phyloP scores from a whole-genome alignment of 2,113 vertebrate genomes.

The Puma concolor region DNA sequence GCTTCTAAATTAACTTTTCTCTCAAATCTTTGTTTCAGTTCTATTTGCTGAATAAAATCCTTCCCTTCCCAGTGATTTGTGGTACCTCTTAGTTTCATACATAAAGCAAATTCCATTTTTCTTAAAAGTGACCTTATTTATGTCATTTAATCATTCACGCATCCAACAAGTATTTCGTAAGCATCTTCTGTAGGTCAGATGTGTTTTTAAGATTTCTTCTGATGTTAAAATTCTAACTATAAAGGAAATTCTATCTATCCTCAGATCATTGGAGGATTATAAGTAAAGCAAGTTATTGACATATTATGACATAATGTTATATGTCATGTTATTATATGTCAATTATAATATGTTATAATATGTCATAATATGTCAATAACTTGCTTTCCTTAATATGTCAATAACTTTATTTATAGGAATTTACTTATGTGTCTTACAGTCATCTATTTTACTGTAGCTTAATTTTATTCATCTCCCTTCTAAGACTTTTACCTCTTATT shows the following conservation, averaged over 20 bases:
- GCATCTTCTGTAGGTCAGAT: not conserved
- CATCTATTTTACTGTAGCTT: not conserved
- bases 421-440: conserved; percentile 7
- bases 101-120: conserved; percentile 30
- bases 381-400: not conserved
- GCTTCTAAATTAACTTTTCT: conserved; percentile 18
- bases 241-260: not conserved
- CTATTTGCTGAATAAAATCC: conserved; percentile 30
- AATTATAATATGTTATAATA: no score
- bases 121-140: not conserved
- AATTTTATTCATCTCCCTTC: conserved; percentile 27
- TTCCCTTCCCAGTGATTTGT: not conserved
- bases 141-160: not conserved
- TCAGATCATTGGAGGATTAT: not conserved
- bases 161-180: conserved; percentile 15
- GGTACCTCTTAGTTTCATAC: not conserved
- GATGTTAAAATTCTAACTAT: conserved; percentile 25
- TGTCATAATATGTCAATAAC: not conserved
- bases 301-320: no score
- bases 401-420: not conserved
- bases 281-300: no score
- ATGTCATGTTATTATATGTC: no score
- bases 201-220: conserved; percentile 15
- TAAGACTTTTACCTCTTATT: conserved; percentile 4
- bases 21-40: not conserved